Conservation (phyloP, 1,140 invertebrate species). For the Drosophila nikananu region DNA sequence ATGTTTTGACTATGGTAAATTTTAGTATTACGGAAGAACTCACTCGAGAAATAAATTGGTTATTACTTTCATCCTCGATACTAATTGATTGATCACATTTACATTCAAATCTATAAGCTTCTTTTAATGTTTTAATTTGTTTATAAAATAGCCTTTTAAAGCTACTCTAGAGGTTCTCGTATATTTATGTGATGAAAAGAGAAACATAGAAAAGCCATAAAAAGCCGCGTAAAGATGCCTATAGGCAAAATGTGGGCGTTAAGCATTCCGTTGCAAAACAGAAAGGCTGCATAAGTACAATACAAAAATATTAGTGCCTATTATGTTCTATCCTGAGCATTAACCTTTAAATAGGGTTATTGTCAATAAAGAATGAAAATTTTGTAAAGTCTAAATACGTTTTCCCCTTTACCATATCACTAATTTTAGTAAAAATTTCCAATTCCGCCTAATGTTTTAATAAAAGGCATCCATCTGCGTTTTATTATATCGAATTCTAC, state of each 20-base stretch:
- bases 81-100: not conserved
- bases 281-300: not conserved
- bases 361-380: not conserved
- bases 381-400: not conserved
- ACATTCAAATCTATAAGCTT: not conserved
- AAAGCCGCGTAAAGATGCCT: not conserved
- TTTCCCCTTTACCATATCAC: not conserved
- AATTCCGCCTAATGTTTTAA: constrained; percentile 1
- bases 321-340: too few species aligned
- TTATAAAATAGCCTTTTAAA: not conserved
- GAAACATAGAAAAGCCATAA: not conserved
- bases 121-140: not conserved
- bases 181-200: constrained; percentile 10
- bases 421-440: not conserved
- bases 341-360: not conserved
- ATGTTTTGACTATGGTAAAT: not conserved
- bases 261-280: not conserved
- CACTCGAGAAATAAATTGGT: not conserved
- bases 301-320: not conserved
- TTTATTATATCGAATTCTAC: constrained; percentile 12
- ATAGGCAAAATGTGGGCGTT: not conserved
- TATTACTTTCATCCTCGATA: too few species aligned
- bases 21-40: not conserved
- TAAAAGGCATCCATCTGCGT: constrained; percentile 5
- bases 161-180: not conserved